A percentile compares a stretch with the other conserved stretches of the same genome.
These are phyloP conservation scores for Saturnia pavonia DNA, from an alignment of 2,888 invertebrate species.

Conservation along the genomic window DNA sequence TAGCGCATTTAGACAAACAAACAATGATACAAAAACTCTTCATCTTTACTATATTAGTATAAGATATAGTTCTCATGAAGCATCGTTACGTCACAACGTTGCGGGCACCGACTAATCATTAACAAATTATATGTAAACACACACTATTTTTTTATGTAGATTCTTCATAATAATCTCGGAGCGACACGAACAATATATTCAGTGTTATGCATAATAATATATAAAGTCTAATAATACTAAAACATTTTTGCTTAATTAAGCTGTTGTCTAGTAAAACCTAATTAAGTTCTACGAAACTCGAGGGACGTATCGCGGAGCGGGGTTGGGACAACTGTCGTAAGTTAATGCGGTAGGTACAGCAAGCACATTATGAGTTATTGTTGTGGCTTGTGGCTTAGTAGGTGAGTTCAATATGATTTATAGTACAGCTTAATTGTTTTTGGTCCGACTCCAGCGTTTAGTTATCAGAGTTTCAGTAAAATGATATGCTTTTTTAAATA, in stretches of 20 bases:
- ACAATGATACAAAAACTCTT: too few relatives aligned
- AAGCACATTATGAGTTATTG: slow-evolving; percentile 53
- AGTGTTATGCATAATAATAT: neutral
- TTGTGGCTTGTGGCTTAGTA: slow-evolving; percentile 49
- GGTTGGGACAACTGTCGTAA: slow-evolving; percentile 36
- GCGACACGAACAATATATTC: neutral
- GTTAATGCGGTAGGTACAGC: slow-evolving; percentile 32
- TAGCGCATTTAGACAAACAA: too few relatives aligned
- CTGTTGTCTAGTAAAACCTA: slow-evolving; percentile 57
- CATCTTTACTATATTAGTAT: too few relatives aligned
- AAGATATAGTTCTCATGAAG: too few relatives aligned
- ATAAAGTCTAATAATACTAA: neutral
- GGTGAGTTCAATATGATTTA: slow-evolving; percentile 57
- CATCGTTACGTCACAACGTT: too few relatives aligned
- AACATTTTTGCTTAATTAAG: slow-evolving; percentile 58
- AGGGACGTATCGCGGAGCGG: slow-evolving; percentile 40
- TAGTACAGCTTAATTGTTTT: slow-evolving; percentile 9
- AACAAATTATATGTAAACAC: too few relatives aligned
- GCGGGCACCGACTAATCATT: too few relatives aligned
- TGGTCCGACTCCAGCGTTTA: neutral
- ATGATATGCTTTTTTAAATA: neutral
- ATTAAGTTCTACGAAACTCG: slow-evolving; percentile 57
- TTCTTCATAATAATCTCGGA: too few relatives aligned
- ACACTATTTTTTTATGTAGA: too few relatives aligned
- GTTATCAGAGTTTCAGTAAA: neutral